phyloP scores from a whole-genome alignment of 2,888 invertebrate species.

The Catocala sponsa region DNA sequence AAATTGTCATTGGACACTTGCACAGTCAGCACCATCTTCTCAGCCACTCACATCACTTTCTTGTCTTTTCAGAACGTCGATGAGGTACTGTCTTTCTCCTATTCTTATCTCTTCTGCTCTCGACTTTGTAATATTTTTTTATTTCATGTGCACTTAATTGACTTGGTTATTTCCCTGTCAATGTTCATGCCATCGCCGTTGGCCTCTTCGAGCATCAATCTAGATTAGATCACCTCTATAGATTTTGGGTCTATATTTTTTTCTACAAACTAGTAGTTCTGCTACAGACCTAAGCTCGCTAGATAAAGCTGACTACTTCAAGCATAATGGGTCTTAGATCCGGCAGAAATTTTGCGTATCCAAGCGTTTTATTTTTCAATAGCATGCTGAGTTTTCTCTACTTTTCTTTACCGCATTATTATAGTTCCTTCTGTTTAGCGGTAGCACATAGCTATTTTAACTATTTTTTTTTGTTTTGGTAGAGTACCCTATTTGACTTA shows the following conservation, averaged over 20 bases:
- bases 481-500: constrained; percentile 22
- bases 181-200: constrained; percentile 55
- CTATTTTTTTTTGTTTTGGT: constrained; percentile 13
- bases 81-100: constrained; percentile 87
- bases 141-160: constrained; percentile 70
- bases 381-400: constrained; percentile 41
- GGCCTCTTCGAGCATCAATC: constrained; percentile 52
- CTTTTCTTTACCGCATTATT: constrained; percentile 22
- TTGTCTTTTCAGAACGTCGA: constrained; percentile 89
- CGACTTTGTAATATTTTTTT: constrained; percentile 67
- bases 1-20: constrained; percentile 55
- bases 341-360: constrained; percentile 26
- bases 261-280: constrained; percentile 47
- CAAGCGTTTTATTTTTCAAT: constrained; percentile 27
- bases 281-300: constrained; percentile 46
- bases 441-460: constrained; percentile 29
- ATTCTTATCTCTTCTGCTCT: constrained; percentile 73
- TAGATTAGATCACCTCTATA: constrained; percentile 59
- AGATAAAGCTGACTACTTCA: constrained; percentile 38
- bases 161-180: constrained; percentile 52
- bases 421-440: constrained; percentile 18
- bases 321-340: constrained; percentile 40
- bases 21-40: constrained; percentile 74
- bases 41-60: constrained; percentile 83
- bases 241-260: constrained; percentile 46